phyloP scores from a whole-genome alignment of 30 jellyfish, hydroid and myxozoan species.

The Calvadosia cruxmelitensis region DNA sequence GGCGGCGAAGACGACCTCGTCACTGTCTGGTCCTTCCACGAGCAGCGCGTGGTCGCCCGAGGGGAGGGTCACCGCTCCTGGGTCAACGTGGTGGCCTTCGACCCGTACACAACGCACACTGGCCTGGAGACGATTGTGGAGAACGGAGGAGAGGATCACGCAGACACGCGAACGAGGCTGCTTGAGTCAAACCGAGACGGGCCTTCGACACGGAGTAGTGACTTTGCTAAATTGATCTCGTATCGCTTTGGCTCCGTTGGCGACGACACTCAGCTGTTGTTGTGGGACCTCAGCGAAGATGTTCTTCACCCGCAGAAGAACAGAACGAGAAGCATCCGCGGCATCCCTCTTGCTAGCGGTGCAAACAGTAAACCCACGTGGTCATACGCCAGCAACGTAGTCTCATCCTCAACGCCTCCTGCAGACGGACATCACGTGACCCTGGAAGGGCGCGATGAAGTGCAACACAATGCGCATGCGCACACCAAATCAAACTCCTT shows the following conservation, averaged over 20 bases:
- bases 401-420: constrained; percentile 8
- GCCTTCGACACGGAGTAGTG: neutral
- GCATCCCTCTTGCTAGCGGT: constrained; percentile 15
- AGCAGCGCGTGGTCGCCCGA: constrained; percentile 80
- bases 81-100: constrained; percentile 88
- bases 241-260: constrained; percentile 94
- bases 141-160: constrained; percentile 23
- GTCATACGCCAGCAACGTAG: constrained; percentile 47
- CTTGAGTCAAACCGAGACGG: constrained; percentile 4
- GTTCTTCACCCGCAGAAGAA: constrained; percentile 68
- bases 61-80: constrained; percentile 96
- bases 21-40: constrained; percentile 88
- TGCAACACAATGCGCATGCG: neutral
- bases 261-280: constrained; percentile 78
- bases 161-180: constrained; percentile 19
- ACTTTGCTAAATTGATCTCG: constrained; percentile 23
- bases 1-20: constrained; percentile 95
- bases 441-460: neutral
- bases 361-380: constrained; percentile 26
- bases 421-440: neutral
- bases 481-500: constrained; percentile 24
- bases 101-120: constrained; percentile 70
- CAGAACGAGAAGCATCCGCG: constrained; percentile 77
- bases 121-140: constrained; percentile 40
- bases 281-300: constrained; percentile 90